These are phyloP conservation scores for Frieseomelitta varia DNA, from an alignment of 1,140 invertebrate species.

Conservation along the genomic window DNA sequence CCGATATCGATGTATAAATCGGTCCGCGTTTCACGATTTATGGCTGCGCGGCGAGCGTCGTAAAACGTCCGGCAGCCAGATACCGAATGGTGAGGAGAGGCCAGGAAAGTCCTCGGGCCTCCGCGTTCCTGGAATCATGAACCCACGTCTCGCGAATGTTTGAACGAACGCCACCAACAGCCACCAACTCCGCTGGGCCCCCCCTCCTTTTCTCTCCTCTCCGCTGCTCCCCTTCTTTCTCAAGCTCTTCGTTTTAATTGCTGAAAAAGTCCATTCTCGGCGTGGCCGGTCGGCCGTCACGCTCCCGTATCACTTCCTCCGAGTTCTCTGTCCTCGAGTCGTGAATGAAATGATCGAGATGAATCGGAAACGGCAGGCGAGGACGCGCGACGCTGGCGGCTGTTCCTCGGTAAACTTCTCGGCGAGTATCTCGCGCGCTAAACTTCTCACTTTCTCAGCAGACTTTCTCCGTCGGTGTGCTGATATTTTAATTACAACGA, in stretches of 20 bases:
- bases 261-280: conserved; percentile 39
- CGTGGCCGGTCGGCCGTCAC: conserved; percentile 7
- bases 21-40: conserved; percentile 72
- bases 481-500: conserved; percentile 48
- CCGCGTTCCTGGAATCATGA: conserved; percentile 53
- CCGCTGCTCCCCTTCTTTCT: background rate
- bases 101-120: conserved; percentile 30
- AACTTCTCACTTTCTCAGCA: conserved; percentile 9
- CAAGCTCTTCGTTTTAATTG: conserved; percentile 31
- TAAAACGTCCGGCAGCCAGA: conserved; percentile 70
- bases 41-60: conserved; percentile 72
- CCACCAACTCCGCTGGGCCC: background rate
- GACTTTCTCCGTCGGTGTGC: background rate
- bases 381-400: conserved; percentile 13
- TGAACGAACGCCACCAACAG: conserved; percentile 29
- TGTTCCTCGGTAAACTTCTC: background rate
- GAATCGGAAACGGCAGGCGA: conserved; percentile 22
- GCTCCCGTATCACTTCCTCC: conserved; percentile 12
- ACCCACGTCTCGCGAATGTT: conserved; percentile 44
- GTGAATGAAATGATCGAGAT: conserved; percentile 46
- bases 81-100: conserved; percentile 30
- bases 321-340: background rate
- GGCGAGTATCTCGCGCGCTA: background rate
- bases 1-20: conserved; percentile 76
- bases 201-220: too few species aligned